phyloP scores from a whole-genome alignment of 1,140 invertebrate species.

The Ceratina japonica region DNA sequence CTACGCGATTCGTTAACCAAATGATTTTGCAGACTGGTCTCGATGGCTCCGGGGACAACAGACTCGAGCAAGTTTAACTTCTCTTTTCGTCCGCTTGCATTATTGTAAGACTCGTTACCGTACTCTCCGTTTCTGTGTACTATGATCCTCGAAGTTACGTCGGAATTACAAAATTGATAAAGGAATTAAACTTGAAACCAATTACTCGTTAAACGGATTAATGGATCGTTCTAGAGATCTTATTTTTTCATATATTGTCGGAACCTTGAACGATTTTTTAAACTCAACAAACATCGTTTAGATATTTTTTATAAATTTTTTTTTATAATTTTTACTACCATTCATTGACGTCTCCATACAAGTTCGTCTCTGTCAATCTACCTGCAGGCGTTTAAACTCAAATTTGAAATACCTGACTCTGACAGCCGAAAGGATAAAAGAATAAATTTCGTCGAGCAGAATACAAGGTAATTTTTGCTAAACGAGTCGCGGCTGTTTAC shows the following conservation, averaged over 20 bases:
- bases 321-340: neutral
- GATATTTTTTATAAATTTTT: neutral
- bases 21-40: conserved; percentile 7
- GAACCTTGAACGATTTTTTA: too few relatives aligned
- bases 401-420: neutral
- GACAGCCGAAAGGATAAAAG: neutral
- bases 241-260: too few relatives aligned
- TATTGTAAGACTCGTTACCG: conserved; percentile 23
- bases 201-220: too few relatives aligned
- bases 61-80: conserved; percentile 25
- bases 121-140: neutral
- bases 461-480: conserved; percentile 27
- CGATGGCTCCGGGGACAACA: conserved; percentile 1
- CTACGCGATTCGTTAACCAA: conserved; percentile 33
- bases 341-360: neutral
- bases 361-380: neutral
- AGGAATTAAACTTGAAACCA: neutral
- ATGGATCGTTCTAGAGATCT: too few relatives aligned
- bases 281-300: neutral
- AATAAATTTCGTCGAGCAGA: neutral
- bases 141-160: neutral
- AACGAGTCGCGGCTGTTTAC: conserved; percentile 16
- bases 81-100: neutral
- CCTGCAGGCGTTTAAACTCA: neutral
- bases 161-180: conserved; percentile 9